Evolutionary conservation across 2,888 invertebrate species (phyloP), one percentile per base, ranked within the genome.

Genomic region (Phengaris arion): DNA sequence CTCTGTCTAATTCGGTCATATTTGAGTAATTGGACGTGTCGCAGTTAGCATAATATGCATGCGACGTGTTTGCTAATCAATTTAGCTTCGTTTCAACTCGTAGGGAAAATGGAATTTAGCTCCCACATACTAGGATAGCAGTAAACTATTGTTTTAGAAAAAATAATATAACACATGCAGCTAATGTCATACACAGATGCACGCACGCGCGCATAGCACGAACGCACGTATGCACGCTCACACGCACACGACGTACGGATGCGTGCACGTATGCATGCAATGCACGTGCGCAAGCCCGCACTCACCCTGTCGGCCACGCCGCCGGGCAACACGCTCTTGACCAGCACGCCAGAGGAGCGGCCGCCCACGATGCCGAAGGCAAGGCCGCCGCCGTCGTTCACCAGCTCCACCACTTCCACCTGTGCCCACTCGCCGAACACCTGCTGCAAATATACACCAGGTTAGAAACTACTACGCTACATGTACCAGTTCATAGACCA

Each of bases 391-490:
- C 98, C 98, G 94, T 98, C 98, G 90, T 98, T 98, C 83, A 97
- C 95, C 83, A 98, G 95, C 90, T 98, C 98, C 89, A 98, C 97
- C 84, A 98, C 97, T 95, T 98, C 98, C 89, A 98, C 97, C 94
- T 98, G 98, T 79, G 98, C 98, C 98, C 98, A 98, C 92, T 98
- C 98, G 86, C 98, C 98, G 92, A 97, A 98, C 91, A 98, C 96
- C 97, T 98, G 94, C 84, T 94, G 93, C 76, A 78, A 59, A 13
- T 75, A 45, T 4, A 48, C 13, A 4, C 13, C 1, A 8, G n/a
- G 48, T 69, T 15, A 69, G 3, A 13, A 59, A 59, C 35, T 35
- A 6, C 10, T 64, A 64, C 35, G 6, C 52, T 59, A 59, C 22
- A 22, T 59, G n/a, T 55, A 55, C 6, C 8, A 6, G n/a, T 7